phyloP scores from a whole-genome alignment of 2,797 vertebrate genomes.

The Gymnocypris eckloni region DNA sequence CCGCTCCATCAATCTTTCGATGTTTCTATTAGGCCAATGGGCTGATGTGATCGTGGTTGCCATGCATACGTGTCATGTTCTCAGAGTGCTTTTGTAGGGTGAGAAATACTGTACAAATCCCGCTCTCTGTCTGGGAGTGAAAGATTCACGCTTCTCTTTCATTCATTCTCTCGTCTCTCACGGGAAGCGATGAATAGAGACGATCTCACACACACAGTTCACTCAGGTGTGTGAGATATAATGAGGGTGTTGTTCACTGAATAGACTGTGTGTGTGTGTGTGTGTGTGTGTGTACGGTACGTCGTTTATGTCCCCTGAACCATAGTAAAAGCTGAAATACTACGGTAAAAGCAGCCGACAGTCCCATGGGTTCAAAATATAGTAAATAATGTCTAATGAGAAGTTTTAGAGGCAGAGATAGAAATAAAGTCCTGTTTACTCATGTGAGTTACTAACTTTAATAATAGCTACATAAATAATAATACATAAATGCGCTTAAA shows the following conservation, averaged over 20 bases:
- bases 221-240: conserved; percentile 24
- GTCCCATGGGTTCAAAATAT: background rate
- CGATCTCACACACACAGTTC: background rate
- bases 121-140: conserved; percentile 4
- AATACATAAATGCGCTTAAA: no score
- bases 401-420: background rate
- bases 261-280: no score
- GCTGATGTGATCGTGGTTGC: conserved; percentile 26
- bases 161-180: conserved; percentile 14
- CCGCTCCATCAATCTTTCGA: conserved; percentile 34
- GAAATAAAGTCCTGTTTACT: background rate
- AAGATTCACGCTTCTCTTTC: conserved; percentile 3
- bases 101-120: conserved; percentile 11
- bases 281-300: no score
- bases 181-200: background rate
- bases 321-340: background rate
- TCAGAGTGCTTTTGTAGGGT: conserved; percentile 11
- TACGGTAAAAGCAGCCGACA: background rate
- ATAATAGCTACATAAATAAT: no score
- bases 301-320: background rate
- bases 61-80: conserved; percentile 10
- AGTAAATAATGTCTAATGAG: background rate
- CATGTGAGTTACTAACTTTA: no score
- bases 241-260: conserved; percentile 4
- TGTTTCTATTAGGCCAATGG: conserved; percentile 23